Evolutionary conservation across 37 sponge, comb jelly and placozoan genomes (phyloP).

Genomic region (Chondrosia reniformis): DNA sequence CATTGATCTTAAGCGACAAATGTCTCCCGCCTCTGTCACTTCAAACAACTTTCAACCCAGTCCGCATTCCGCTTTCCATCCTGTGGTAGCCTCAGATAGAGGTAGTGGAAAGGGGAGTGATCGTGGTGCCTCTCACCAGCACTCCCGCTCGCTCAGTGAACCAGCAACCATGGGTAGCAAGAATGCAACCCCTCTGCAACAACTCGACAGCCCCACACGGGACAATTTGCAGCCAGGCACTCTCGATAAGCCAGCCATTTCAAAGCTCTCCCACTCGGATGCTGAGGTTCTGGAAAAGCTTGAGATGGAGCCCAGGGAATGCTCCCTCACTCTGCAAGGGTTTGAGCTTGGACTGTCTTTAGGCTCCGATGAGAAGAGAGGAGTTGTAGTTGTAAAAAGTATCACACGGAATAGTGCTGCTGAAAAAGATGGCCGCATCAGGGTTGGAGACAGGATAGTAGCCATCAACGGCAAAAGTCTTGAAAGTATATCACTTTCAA

Average conservation of each 20-base stretch:
- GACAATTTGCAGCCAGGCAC: not conserved
- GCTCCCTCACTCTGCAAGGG: not conserved
- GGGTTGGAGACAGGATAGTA: constrained; percentile 76
- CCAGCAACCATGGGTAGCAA: not conserved
- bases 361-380: constrained; percentile 25
- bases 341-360: constrained; percentile 36
- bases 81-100: not conserved
- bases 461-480: constrained; percentile 65
- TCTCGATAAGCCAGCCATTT: not conserved
- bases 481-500: constrained; percentile 33
- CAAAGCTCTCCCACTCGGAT: not conserved
- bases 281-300: constrained; percentile 1
- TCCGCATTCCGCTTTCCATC: constrained; percentile 9
- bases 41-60: constrained; percentile 6
- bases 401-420: constrained; percentile 49
- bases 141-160: constrained; percentile 10
- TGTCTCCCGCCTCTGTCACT: not conserved
- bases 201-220: not conserved
- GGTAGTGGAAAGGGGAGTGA: no score
- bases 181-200: not conserved
- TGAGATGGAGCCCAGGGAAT: not conserved
- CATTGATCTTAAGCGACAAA: not conserved
- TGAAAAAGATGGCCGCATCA: constrained; percentile 65
- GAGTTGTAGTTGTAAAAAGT: constrained; percentile 57
- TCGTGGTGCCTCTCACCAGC: not conserved